Percentiles rank a stretch among this genome's conserved stretches.
Conservation (phyloP, 2,797 vertebrate genomes). For the Hozukius guyotensis region DNA sequence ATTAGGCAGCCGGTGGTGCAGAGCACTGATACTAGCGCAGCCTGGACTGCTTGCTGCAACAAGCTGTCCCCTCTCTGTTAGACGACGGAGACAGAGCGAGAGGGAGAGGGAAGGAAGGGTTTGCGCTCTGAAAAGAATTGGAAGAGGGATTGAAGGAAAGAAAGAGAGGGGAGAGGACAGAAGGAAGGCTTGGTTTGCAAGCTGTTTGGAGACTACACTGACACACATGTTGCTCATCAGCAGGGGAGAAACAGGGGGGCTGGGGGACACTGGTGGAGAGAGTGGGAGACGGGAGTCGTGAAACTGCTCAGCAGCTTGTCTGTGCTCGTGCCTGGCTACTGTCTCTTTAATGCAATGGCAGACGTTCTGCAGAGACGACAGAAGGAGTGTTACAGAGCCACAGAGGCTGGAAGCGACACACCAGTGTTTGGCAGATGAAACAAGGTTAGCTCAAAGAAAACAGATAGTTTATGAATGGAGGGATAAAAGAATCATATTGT, state of each 20-base stretch:
- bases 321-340: constrained; percentile 44
- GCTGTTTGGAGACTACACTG: constrained; percentile 50
- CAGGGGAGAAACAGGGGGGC: constrained; percentile 4
- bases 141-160: constrained; percentile 16
- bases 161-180: constrained; percentile 32
- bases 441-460: constrained; percentile 26
- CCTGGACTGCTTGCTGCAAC: constrained; percentile 53
- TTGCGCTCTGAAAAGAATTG: background rate
- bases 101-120: background rate
- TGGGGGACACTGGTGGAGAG: background rate
- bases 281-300: constrained; percentile 16
- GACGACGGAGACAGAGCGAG: constrained; percentile 16
- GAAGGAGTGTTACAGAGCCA: constrained; percentile 34
- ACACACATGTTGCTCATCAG: constrained; percentile 63
- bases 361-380: constrained; percentile 47
- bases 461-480: constrained; percentile 28
- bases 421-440: constrained; percentile 43
- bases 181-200: constrained; percentile 47
- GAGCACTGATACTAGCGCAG: constrained; percentile 47
- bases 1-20: constrained; percentile 57
- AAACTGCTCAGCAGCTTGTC: constrained; percentile 55
- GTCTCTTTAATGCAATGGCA: constrained; percentile 56
- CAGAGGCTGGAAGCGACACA: constrained; percentile 36
- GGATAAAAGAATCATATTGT: background rate
- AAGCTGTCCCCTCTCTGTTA: constrained; percentile 51